phyloP scores from a whole-genome alignment of 2,888 invertebrate genomes.

The Euphydryas editha region DNA sequence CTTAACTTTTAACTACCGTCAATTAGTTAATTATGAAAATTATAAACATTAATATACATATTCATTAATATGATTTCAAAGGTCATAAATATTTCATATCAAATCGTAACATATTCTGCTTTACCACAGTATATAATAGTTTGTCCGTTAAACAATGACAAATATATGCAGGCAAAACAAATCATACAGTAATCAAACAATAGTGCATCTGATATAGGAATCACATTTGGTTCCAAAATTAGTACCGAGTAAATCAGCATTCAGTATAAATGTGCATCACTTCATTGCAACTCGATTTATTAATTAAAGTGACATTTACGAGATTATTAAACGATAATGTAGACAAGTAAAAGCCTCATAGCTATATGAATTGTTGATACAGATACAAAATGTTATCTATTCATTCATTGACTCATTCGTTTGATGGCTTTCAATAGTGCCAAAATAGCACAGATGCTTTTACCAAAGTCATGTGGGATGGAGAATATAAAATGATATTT shows the following conservation, averaged over 20 bases:
- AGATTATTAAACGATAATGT: background rate
- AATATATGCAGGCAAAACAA: conserved; percentile 28
- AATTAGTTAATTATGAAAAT: no score
- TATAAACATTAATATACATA: no score
- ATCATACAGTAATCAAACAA: conserved; percentile 32
- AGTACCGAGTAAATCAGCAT: conserved; percentile 2
- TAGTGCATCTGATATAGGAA: conserved; percentile 13
- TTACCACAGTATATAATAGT: conserved; percentile 11
- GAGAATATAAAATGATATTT: no score
- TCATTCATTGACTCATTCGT: no score
- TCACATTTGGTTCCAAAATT: conserved; percentile 10
- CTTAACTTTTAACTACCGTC: no score
- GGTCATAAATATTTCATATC: background rate
- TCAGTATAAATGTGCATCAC: background rate
- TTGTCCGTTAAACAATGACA: conserved; percentile 25
- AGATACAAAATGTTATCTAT: background rate
- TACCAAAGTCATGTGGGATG: no score
- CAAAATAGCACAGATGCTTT: no score
- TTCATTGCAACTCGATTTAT: background rate
- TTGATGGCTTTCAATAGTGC: no score
- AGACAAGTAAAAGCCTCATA: no score
- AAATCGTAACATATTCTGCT: conserved; percentile 5
- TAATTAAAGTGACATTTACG: conserved; percentile 1
- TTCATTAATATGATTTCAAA: background rate
- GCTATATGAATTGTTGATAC: no score